Percentiles rank a stretch among this genome's conserved stretches.
These are phyloP conservation scores for Pteria penguin DNA, from an alignment of 2,888 invertebrate genomes.

Conservation along the genomic window DNA sequence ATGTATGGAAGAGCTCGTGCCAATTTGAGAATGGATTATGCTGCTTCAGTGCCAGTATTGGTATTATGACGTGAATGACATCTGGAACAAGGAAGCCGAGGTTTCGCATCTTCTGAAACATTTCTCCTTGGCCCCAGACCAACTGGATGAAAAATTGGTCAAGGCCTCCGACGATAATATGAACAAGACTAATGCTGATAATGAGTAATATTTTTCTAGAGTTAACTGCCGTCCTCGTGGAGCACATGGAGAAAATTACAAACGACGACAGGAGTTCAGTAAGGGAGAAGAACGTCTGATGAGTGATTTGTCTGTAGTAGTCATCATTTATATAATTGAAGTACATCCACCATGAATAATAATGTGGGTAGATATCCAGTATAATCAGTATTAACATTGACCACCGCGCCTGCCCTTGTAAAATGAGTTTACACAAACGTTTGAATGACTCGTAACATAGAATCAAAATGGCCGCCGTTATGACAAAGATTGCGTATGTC, in stretches of 20 bases:
- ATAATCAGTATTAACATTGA: conserved; percentile 59
- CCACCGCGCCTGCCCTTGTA: conserved; percentile 33
- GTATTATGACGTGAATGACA: conserved; percentile 77
- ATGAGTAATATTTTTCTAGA: conserved; percentile 61
- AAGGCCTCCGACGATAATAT: conserved; percentile 61
- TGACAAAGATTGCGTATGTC: conserved; percentile 59
- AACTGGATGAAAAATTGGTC: conserved; percentile 69
- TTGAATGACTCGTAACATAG: conserved; percentile 57
- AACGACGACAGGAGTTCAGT: conserved; percentile 62
- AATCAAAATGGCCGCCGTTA: conserved; percentile 43
- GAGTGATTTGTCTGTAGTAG: conserved; percentile 58
- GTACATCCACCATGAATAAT: conserved; percentile 72
- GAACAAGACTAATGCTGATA: conserved; percentile 58
- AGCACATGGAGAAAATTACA: conserved; percentile 58
- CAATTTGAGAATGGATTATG: background rate
- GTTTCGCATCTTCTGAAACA: conserved; percentile 61
- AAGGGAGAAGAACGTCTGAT: conserved; percentile 67
- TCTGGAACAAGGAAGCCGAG: conserved; percentile 66
- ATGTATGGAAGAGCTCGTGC: background rate
- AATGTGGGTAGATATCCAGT: conserved; percentile 67
- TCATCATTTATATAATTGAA: conserved; percentile 71
- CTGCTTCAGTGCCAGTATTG: background rate
- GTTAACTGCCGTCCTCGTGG: conserved; percentile 39
- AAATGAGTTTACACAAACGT: conserved; percentile 45
- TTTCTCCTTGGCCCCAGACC: conserved; percentile 47